phyloP scores from a whole-genome alignment of 2,888 invertebrate genomes.

The Tuberolachnus salignus region DNA sequence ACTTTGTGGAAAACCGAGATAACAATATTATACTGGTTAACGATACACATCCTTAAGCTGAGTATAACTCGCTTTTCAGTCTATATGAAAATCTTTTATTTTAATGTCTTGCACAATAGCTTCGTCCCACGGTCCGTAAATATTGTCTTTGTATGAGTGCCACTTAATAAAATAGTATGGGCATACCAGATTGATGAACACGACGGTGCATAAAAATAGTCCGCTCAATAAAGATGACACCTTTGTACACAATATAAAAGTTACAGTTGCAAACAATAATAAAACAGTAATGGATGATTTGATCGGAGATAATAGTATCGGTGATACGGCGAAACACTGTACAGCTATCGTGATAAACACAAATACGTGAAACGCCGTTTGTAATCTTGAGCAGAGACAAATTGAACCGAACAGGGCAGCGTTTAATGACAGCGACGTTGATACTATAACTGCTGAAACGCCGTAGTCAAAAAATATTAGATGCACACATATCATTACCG shows the following conservation, averaged over 20 bases:
- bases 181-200: conserved; percentile 74
- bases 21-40: conserved; percentile 1
- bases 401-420: conserved; percentile 94
- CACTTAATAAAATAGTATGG: conserved; percentile 77
- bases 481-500: conserved; percentile 85
- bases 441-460: conserved; percentile 83
- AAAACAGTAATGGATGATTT: conserved; percentile 61
- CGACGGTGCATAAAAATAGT: conserved; percentile 69
- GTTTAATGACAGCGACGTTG: conserved; percentile 89
- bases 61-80: conserved; percentile 19
- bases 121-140: conserved; percentile 98
- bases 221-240: conserved; percentile 68
- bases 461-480: conserved; percentile 93
- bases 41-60: conserved; percentile 12
- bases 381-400: conserved; percentile 89
- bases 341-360: conserved; percentile 88
- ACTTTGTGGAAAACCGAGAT: conserved; percentile 26
- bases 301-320: conserved; percentile 71
- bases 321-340: conserved; percentile 86
- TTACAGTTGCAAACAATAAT: conserved; percentile 61
- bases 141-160: conserved; percentile 85
- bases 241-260: conserved; percentile 63
- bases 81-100: conserved; percentile 44
- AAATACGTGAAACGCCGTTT: conserved; percentile 85
- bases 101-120: conserved; percentile 69